Evolutionary conservation across 2,797 vertebrate genomes (phyloP).

Genomic region (Siniperca obscura): DNA sequence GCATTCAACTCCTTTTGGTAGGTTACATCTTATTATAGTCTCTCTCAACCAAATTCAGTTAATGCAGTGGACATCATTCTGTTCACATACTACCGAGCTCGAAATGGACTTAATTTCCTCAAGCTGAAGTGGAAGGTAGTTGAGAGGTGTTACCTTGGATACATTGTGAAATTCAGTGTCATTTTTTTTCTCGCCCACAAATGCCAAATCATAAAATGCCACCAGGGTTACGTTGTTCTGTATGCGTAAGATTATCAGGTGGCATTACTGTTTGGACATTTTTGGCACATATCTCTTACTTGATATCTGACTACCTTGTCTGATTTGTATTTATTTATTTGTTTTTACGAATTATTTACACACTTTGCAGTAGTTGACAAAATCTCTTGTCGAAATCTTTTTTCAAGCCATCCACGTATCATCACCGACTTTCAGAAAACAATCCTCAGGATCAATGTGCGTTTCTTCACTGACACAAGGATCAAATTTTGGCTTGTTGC

Average conservation of each 20-base stretch:
- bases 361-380: constrained; percentile 24
- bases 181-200: background rate
- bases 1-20: background rate
- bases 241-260: constrained; percentile 6
- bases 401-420: constrained; percentile 24
- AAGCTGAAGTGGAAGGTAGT: constrained; percentile 1
- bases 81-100: background rate
- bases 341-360: constrained; percentile 34
- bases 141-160: constrained; percentile 2
- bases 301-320: constrained; percentile 19
- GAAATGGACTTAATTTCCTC: constrained; percentile 8
- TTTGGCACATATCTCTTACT: constrained; percentile 23
- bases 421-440: constrained; percentile 33
- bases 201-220: constrained; percentile 18
- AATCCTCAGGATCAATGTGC: constrained; percentile 40
- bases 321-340: constrained; percentile 24
- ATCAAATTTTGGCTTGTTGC: constrained; percentile 54
- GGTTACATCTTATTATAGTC: constrained; percentile 19
- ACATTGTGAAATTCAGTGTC: constrained; percentile 8
- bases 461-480: constrained; percentile 48
- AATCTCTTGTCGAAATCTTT: constrained; percentile 8
- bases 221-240: background rate
- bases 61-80: background rate
- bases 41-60: background rate
- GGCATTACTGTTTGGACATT: constrained; percentile 17